These are phyloP conservation scores for Agonum fuliginosum DNA, from an alignment of 2,888 invertebrate species.

Conservation along the genomic window DNA sequence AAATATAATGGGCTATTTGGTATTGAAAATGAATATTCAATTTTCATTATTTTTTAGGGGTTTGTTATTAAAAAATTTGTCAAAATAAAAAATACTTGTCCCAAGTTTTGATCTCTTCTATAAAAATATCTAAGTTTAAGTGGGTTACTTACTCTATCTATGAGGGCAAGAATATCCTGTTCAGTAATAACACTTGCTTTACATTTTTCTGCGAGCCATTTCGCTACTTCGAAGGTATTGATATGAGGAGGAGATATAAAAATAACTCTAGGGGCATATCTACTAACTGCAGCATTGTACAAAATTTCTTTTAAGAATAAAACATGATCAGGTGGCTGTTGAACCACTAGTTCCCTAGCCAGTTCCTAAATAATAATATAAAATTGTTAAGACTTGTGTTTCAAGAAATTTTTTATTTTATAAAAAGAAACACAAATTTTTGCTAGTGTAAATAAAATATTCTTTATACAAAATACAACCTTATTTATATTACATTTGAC, in stretches of 20 bases:
- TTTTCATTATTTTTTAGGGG: too few relatives aligned
- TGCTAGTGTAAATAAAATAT: conserved; percentile 48
- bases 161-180: conserved; percentile 59
- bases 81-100: too few relatives aligned
- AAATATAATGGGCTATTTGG: too few relatives aligned
- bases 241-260: conserved; percentile 76
- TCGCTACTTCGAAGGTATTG: conserved; percentile 68
- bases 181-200: conserved; percentile 68
- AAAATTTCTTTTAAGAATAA: conserved; percentile 78
- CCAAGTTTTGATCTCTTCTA: too few relatives aligned
- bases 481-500: conserved; percentile 50
- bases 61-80: too few relatives aligned
- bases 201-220: conserved; percentile 67
- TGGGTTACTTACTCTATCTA: conserved; percentile 5
- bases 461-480: conserved; percentile 46
- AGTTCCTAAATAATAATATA: conserved; percentile 74
- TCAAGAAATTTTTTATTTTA: conserved; percentile 29
- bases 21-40: too few relatives aligned
- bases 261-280: conserved; percentile 75
- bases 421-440: not conserved
- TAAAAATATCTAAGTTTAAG: too few relatives aligned
- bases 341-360: conserved; percentile 76
- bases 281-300: conserved; percentile 72
- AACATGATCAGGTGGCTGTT: conserved; percentile 79
- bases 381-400: not conserved